Base-by-base conservation (phyloP, 1,140 invertebrate species). In the Eurosta solidaginis region DNA sequence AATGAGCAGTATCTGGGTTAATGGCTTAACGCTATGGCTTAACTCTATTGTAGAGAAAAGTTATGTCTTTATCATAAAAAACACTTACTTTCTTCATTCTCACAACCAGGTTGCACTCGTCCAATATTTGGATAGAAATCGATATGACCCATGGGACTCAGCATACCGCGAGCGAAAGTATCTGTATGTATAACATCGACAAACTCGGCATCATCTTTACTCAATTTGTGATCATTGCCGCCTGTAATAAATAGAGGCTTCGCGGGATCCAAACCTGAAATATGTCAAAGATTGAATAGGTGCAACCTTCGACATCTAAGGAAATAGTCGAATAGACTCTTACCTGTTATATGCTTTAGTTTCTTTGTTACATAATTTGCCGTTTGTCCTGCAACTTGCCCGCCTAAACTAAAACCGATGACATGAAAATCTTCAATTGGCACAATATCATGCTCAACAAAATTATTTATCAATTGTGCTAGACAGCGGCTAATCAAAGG, bases 351-450 rank as follows among this genome's bases (percentile, higher is more conserved):
- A 73, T 90, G 88, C 3, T 87, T 83, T 9, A 92, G 82, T 76
- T 85, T 89, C 40, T 78, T 88, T 81, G 81, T 88, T 77, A 87
- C 84, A 84, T 83, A 90, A 81, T 94, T 93, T 0, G 94, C 93
- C 25, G 94, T 92, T 79, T 93, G 94, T 0, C 96, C 96, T 0
- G 95, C 94, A 2, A 93, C 91, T 80, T 98, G 96, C 0, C 93
- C 95, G 0, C 97, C 97, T 10, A 98, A 90, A 84, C 96, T 97
- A 86, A 97, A 97, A 59, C 96, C 97, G 80, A 98, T 94, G 3
- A 97, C 86, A 83, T 98, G 96, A 78, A 96, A 90, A 68, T 88
- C 89, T n/a, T 89, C 82, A 27, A 94, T 83, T 0, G 88, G 75
- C 2, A 94, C 89, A 1, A 90, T 89, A 45, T 89, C 86, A 0